Percentiles rank a stretch among this genome's conserved stretches.
Evolutionary conservation across 2,113 vertebrate species (phyloP).

Genomic region (Saccopteryx bilineata): DNA sequence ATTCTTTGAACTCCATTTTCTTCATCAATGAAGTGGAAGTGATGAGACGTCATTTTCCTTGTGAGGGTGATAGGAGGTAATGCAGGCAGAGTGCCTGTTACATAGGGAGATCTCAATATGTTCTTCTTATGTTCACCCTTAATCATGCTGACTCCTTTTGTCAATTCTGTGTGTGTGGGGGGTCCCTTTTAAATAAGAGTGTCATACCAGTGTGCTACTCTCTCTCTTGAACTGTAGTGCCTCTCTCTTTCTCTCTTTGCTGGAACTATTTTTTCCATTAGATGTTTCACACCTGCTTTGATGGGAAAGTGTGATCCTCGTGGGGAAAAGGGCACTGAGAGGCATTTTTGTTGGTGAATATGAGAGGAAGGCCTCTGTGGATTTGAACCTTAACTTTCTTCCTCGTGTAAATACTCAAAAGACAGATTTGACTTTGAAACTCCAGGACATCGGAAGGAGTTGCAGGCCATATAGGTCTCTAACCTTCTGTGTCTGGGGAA

Average conservation of each 20-base stretch:
- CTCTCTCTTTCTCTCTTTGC: neutral
- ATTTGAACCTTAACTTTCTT: neutral
- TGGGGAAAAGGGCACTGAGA: neutral
- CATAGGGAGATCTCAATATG: neutral
- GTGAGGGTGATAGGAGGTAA: neutral
- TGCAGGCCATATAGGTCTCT: neutral
- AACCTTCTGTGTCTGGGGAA: neutral
- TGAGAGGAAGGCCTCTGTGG: neutral
- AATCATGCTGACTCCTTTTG: neutral
- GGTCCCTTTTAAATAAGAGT: neutral
- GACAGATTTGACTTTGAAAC: neutral
- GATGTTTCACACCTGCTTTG: neutral
- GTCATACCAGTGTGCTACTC: neutral
- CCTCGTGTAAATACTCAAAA: neutral
- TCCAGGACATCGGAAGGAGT: neutral
- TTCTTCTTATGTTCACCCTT: neutral
- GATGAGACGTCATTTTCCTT: neutral
- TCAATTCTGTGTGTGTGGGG: neutral
- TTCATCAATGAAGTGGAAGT: neutral
- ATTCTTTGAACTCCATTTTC: neutral
- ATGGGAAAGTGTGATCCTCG: neutral
- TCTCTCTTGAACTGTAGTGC: neutral
- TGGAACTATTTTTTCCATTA: neutral
- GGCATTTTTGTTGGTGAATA: neutral
- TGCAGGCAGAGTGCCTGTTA: neutral